These are phyloP conservation scores for Okapia johnstoni DNA, from an alignment of 2,113 vertebrate genomes.

Conservation along the genomic window DNA sequence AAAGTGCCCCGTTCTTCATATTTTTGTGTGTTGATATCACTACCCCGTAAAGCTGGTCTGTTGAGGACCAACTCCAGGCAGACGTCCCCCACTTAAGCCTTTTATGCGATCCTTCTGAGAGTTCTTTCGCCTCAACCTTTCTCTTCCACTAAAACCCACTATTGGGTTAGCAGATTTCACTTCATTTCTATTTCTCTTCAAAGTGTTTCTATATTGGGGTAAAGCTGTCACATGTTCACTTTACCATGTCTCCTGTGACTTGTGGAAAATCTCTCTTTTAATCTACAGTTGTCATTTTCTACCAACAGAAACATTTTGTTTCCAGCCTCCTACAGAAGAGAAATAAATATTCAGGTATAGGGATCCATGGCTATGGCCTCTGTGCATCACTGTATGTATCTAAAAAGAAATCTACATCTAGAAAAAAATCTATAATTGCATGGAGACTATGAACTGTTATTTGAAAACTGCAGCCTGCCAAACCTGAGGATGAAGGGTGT, in stretches of 20 bases:
- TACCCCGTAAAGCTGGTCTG: not conserved
- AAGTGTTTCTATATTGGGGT: not conserved
- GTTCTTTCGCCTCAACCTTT: not conserved
- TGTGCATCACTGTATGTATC: not conserved
- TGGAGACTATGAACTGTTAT: not conserved
- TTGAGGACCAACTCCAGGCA: not conserved
- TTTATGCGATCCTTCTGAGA: not conserved
- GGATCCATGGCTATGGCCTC: not conserved
- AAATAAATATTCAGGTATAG: not conserved
- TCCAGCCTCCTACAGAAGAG: not conserved
- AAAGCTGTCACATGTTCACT: not conserved
- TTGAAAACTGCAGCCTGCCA: not conserved
- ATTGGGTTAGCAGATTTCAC: not conserved
- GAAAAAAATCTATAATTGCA: not conserved
- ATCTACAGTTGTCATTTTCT: not conserved
- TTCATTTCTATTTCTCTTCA: not conserved
- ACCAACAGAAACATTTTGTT: not conserved
- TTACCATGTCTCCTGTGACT: not conserved
- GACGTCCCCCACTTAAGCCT: not conserved
- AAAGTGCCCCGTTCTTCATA: rapidly evolving
- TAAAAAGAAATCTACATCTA: not conserved
- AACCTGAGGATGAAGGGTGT: not conserved
- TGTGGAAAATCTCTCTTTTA: not conserved
- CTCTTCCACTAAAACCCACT: not conserved
- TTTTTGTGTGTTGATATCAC: not conserved